Evolutionary conservation across 2,888 invertebrate species (phyloP), one percentile per base, ranked within the genome.

Genomic region (Timema cristinae): DNA sequence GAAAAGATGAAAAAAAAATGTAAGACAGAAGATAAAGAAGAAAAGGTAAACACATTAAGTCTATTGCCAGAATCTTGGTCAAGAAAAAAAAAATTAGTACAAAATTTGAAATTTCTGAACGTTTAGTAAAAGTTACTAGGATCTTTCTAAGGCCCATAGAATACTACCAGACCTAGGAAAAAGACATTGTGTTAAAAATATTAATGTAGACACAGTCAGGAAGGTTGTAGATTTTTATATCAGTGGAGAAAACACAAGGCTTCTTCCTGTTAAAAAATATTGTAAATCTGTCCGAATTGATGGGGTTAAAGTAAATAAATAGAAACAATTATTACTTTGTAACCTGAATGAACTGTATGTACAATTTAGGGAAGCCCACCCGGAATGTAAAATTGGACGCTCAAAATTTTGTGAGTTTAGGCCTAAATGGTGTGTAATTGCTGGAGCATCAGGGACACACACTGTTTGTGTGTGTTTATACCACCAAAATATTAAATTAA

Each of bases 321-420:
- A 59, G 59, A 59, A 59, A n/a, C 54, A n/a, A n/a, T n/a, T n/a
- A n/a, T n/a, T n/a, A n/a, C n/a, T n/a, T n/a, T n/a, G n/a, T n/a
- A n/a, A n/a, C n/a, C n/a, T n/a, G n/a, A n/a, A n/a, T n/a, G n/a
- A n/a, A n/a, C n/a, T n/a, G n/a, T n/a, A 52, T 52, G 10, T 52
- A 52, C n/a, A n/a, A 52, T 52, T 52, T 52, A 52, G n/a, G 54
- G 54, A n/a, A 52, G 59, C 59, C 59, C n/a, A 59, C 59, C 9
- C n/a, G n/a, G 13, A 59, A 32, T 59, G 59, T 59, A 59, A 59
- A 59, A 59, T 59, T 59, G 9, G 32, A 13, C 32, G 59, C 15
- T 11, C 59, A 59, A 59, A n/a, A n/a, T 59, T 11, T 6, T 59
- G n/a, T 59, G 59, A 59, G 8, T n/a, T 59, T 59, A 59, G 8